Evolutionary conservation across 2,888 invertebrate species (phyloP).

Genomic region (Atherix ibis): DNA sequence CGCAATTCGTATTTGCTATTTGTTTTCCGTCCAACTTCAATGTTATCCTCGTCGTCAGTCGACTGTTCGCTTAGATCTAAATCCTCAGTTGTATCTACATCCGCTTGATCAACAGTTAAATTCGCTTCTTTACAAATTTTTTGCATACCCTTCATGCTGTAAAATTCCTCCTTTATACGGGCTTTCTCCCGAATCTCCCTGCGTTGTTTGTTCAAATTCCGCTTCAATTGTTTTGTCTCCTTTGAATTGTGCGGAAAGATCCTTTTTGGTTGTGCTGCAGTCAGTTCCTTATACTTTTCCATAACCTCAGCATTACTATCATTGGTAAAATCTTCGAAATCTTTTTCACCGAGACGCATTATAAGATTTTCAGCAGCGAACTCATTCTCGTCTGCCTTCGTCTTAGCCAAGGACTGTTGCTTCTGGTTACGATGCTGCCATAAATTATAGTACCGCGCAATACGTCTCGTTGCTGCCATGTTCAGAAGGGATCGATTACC

Average conservation of each 20-base stretch:
- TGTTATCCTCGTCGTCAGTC: constrained; percentile 25
- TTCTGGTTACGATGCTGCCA: neutral
- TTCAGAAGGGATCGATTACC: constrained; percentile 1
- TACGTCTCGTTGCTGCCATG: neutral
- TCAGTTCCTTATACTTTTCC: constrained; percentile 4
- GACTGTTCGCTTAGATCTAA: constrained; percentile 20
- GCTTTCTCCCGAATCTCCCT: constrained; percentile 20
- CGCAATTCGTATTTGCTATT: constrained; percentile 21
- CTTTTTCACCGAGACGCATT: constrained; percentile 3
- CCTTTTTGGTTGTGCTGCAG: constrained; percentile 3
- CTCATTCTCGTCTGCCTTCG: constrained; percentile 3
- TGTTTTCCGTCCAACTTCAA: constrained; percentile 22
- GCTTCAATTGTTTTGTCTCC: constrained; percentile 19
- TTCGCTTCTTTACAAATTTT: constrained; percentile 14
- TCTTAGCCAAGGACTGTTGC: neutral
- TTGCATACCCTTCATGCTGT: constrained; percentile 15
- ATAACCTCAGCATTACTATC: constrained; percentile 7
- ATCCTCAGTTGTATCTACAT: neutral
- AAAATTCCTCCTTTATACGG: constrained; percentile 18
- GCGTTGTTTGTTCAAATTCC: constrained; percentile 19
- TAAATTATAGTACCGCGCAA: constrained; percentile 1
- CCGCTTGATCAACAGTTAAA: constrained; percentile 14
- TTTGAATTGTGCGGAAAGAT: constrained; percentile 23
- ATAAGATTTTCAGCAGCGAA: constrained; percentile 2
- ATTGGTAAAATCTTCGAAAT: constrained; percentile 5